phyloP scores from a whole-genome alignment of 2,113 vertebrate genomes.

The Chaetodon auriga region DNA sequence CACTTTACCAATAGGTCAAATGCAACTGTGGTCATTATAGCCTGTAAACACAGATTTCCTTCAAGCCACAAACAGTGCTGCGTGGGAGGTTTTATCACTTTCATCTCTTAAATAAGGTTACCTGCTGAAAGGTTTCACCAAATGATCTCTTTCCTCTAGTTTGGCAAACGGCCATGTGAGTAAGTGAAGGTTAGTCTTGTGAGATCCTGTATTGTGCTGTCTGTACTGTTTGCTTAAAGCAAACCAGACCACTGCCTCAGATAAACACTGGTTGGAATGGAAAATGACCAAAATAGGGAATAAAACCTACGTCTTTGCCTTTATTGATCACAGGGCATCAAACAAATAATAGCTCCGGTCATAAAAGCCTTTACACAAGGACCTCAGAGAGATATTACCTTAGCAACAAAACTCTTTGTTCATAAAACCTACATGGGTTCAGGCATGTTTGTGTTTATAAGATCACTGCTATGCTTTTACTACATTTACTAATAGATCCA shows the following conservation, averaged over 20 bases:
- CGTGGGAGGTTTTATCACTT: slow-evolving; percentile 15
- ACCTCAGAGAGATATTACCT: slow-evolving; percentile 37
- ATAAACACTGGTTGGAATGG: slow-evolving; percentile 48
- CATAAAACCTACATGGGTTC: slow-evolving; percentile 48
- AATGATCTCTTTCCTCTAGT: slow-evolving; percentile 15
- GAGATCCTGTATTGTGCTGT: slow-evolving; percentile 6
- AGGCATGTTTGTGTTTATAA: slow-evolving; percentile 76
- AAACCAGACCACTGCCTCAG: slow-evolving; percentile 38
- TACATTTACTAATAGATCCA: slow-evolving; percentile 60
- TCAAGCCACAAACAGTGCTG: not conserved
- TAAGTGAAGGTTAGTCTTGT: slow-evolving; percentile 16
- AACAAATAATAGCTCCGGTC: slow-evolving; percentile 15
- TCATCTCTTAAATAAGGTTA: slow-evolving; percentile 24
- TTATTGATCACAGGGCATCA: slow-evolving; percentile 52
- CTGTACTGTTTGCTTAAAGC: slow-evolving; percentile 35
- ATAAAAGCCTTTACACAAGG: slow-evolving; percentile 45
- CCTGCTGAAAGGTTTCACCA: slow-evolving; percentile 12
- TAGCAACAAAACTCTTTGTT: slow-evolving; percentile 35
- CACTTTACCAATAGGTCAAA: slow-evolving; percentile 38
- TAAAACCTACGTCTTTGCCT: slow-evolving; percentile 27
- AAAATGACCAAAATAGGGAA: slow-evolving; percentile 47
- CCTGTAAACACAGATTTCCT: slow-evolving; percentile 32
- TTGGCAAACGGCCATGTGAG: slow-evolving; percentile 16
- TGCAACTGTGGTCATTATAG: slow-evolving; percentile 18
- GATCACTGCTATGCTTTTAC: slow-evolving; percentile 67